These are phyloP conservation scores for Monomorium pharaonis DNA, from an alignment of 1,140 invertebrate genomes.

Conservation along the genomic window DNA sequence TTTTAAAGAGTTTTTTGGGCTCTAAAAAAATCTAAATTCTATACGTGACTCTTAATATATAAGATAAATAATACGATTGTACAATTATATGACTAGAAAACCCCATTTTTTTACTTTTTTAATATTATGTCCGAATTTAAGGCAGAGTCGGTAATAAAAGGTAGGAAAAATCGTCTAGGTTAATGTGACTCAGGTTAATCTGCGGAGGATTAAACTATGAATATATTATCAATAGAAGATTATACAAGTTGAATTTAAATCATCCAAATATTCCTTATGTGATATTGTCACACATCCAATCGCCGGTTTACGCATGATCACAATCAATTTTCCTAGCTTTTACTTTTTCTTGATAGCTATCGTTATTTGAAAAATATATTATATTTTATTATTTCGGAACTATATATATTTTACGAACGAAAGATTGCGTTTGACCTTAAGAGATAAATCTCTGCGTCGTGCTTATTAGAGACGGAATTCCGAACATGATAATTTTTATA, in stretches of 20 bases:
- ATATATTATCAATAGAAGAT: not conserved
- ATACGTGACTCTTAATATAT: no score
- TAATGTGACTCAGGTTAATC: no score
- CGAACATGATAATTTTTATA: not conserved
- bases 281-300: not conserved
- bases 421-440: constrained; percentile 34
- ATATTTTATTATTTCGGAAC: not conserved
- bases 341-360: not conserved
- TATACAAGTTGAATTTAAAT: not conserved
- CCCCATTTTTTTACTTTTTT: no score
- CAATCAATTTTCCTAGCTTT: not conserved
- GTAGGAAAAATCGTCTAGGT: no score
- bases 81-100: no score
- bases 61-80: no score
- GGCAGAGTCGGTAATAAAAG: no score
- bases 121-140: no score
- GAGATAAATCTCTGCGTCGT: constrained; percentile 3
- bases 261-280: not conserved
- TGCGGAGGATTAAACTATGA: no score
- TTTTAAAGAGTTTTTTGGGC: no score
- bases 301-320: not conserved
- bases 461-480: not conserved
- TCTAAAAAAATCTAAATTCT: no score
- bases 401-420: not conserved
- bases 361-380: not conserved